Conservation (phyloP, 2,888 invertebrate genomes). For the Slavum lentiscoides region DNA sequence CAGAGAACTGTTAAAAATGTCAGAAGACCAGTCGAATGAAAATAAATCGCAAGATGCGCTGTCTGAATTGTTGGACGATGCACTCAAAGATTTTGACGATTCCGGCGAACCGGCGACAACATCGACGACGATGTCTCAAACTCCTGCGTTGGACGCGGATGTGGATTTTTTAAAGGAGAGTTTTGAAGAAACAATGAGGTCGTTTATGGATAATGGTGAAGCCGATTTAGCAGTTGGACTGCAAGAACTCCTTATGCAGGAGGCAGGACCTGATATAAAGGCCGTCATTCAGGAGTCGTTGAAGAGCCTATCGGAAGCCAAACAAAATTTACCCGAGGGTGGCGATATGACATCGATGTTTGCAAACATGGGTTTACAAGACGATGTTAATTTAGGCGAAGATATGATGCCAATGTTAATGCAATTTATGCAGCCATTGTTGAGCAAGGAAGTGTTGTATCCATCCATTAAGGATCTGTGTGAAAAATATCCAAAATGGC, state of each 20-base stretch:
- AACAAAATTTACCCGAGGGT: slow-evolving; percentile 39
- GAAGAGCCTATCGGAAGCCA: slow-evolving; percentile 38
- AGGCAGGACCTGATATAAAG: slow-evolving; percentile 32
- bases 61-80: slow-evolving; percentile 36
- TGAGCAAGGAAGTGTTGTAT: slow-evolving; percentile 54
- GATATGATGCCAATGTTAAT: slow-evolving; percentile 53
- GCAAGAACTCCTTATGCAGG: slow-evolving; percentile 35
- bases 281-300: slow-evolving; percentile 42
- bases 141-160: background rate
- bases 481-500: slow-evolving; percentile 54
- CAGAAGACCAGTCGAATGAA: slow-evolving; percentile 10
- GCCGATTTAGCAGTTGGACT: slow-evolving; percentile 24
- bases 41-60: slow-evolving; percentile 9
- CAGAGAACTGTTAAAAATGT: slow-evolving; percentile 2
- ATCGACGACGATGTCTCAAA: background rate
- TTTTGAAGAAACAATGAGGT: slow-evolving; percentile 42
- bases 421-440: slow-evolving; percentile 53
- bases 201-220: slow-evolving; percentile 32
- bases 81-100: slow-evolving; percentile 44
- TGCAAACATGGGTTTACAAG: slow-evolving; percentile 42
- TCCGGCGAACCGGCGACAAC: background rate
- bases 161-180: slow-evolving; percentile 32
- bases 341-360: slow-evolving; percentile 42
- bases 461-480: slow-evolving; percentile 52
- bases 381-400: slow-evolving; percentile 43